Base-by-base conservation (phyloP, 2,797 vertebrate species). In the Holocentrus rufus region DNA sequence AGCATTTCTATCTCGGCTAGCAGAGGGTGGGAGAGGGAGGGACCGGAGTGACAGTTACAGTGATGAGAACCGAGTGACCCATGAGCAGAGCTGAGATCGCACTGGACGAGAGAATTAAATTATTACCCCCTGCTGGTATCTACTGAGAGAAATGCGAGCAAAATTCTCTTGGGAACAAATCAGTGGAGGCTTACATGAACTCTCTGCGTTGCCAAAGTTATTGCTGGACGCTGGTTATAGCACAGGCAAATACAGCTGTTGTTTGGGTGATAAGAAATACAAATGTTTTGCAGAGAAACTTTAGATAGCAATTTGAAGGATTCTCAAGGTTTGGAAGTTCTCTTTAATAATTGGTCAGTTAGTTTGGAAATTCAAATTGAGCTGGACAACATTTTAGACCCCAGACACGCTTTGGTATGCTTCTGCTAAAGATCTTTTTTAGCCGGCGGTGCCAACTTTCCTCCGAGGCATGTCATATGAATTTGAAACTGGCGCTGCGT, bases 1-100 rank as follows among this genome's bases (percentile, higher is more conserved):
- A 22, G 70, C 52, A 13, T 72, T 80, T 64, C 55, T 80, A 62
- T 86, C 78, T 68, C 65, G 74, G 76, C 70, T 39, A 67, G 42
- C 73, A 84, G 65, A 15, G 77, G 25, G 57, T 30, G 22, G 20
- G 25, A 46, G 63, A 4, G 50, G 23, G 36, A 55, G 63, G 57
- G 15, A 34, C 36, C 9, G 54, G 44, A 59, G 49, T n/a, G 55
- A 61, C 6, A n/a, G 64, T 36, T 50, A 57, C 61, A 79, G 50
- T 46, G 58, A 77, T 69, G 56, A 44, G 65, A 76, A 63, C 72
- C 0, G 7, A 69, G 52, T 73, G 73, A 82, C 58, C 57, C 7
- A 0, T n/a, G 54, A 69, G 13, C 75, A 79, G 69, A 1, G 17
- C 60, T 74, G 58, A 64, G 23, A 64, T 65, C 49, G 20, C 62